Conservation (phyloP, 2,797 vertebrate species). For the Trematomus bernacchii region DNA sequence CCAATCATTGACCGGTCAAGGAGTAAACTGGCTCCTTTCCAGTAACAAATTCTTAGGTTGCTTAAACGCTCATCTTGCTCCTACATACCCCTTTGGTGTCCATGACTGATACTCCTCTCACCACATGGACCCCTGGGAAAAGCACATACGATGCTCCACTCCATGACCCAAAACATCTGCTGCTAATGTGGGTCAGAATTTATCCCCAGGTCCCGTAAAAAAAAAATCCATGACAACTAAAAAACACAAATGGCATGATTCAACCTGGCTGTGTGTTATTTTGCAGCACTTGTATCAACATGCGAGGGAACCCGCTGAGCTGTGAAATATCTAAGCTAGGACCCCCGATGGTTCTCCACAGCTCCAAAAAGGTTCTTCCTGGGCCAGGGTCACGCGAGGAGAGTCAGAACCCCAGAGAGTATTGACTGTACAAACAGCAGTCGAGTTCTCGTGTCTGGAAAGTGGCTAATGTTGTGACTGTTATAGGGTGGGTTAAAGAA, state of each 20-base stretch:
- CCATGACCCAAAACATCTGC: slow-evolving; percentile 80
- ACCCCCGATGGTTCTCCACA: slow-evolving; percentile 52
- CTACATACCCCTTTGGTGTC: slow-evolving; percentile 24
- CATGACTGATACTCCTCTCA: slow-evolving; percentile 31
- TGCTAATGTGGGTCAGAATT: slow-evolving; percentile 73
- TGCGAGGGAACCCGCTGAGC: slow-evolving; percentile 61
- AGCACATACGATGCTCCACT: slow-evolving; percentile 41
- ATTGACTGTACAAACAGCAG: slow-evolving; percentile 62
- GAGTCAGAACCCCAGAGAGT: slow-evolving; percentile 35
- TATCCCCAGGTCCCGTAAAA: slow-evolving; percentile 33
- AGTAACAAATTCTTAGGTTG: slow-evolving; percentile 9
- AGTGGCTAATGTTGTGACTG: slow-evolving; percentile 57
- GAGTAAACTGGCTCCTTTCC: slow-evolving; percentile 16
- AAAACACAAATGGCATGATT: slow-evolving; percentile 74
- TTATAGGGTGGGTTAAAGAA: background rate
- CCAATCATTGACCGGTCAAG: slow-evolving; percentile 12
- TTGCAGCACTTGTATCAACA: slow-evolving; percentile 81
- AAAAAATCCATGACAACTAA: slow-evolving; percentile 46
- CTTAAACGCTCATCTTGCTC: slow-evolving; percentile 11
- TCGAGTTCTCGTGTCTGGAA: slow-evolving; percentile 58
- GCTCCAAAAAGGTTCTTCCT: slow-evolving; percentile 58
- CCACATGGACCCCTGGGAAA: slow-evolving; percentile 54
- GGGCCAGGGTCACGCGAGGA: slow-evolving; percentile 58
- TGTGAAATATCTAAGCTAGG: slow-evolving; percentile 73
- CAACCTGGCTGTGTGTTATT: slow-evolving; percentile 61